A percentile compares a stretch with the other conserved stretches of the same genome.
Conservation (phyloP, 2,888 invertebrate species). For the Cerastoderma edule region DNA sequence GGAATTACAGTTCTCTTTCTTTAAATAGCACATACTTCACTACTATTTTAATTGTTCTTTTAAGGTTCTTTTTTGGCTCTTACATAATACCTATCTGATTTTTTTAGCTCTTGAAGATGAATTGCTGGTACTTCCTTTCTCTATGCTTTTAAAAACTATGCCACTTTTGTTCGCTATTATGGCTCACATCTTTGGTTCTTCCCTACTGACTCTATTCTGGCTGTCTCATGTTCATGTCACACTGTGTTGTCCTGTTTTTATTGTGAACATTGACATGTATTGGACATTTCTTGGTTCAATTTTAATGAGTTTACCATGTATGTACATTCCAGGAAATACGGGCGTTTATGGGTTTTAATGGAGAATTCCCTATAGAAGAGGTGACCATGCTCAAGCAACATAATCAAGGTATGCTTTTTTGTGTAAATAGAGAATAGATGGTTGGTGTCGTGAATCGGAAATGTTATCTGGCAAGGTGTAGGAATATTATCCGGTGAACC, state of each 20-base stretch:
- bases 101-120: too few species aligned
- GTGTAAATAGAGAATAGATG: neutral
- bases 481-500: neutral
- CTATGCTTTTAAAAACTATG: neutral
- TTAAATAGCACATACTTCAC: too few species aligned
- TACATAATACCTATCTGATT: too few species aligned
- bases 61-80: too few species aligned
- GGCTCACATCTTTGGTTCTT: neutral
- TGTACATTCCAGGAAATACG: conserved; percentile 48
- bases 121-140: neutral
- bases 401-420: conserved; percentile 39
- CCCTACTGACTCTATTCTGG: neutral
- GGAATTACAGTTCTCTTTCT: too few species aligned
- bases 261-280: neutral
- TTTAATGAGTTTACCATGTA: neutral
- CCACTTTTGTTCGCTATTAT: neutral
- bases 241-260: conserved; percentile 18
- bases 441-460: neutral
- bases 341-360: conserved; percentile 58
- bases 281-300: neutral
- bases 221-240: neutral
- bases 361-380: conserved; percentile 53
- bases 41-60: too few species aligned
- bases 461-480: neutral
- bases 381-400: conserved; percentile 45